phyloP scores from a whole-genome alignment of 2,113 vertebrate species.

The Recurvirostra avosetta region DNA sequence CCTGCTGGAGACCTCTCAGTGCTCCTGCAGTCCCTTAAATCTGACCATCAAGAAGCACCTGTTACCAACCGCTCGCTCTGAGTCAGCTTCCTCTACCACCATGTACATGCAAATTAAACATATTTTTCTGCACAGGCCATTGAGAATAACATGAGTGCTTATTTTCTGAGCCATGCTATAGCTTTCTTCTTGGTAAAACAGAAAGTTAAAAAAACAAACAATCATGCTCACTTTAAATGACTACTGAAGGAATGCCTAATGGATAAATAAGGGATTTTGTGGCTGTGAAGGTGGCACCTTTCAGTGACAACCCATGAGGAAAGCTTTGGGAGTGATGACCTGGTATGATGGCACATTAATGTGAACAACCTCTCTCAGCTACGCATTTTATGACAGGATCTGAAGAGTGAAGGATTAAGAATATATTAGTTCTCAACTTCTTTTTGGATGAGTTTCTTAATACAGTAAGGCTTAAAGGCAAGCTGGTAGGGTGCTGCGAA shows the following conservation, averaged over 20 bases:
- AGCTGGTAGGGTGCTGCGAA: not conserved
- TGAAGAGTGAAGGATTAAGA: constrained; percentile 1
- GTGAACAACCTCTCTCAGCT: not conserved
- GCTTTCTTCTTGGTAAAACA: not conserved
- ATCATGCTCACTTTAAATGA: not conserved
- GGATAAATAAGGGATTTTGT: constrained; percentile 21
- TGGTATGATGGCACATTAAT: not conserved
- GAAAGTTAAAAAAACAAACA: not conserved
- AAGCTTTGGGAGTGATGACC: constrained; percentile 7
- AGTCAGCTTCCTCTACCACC: not conserved
- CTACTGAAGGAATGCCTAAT: not conserved
- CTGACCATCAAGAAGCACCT: not conserved
- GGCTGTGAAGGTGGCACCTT: not conserved
- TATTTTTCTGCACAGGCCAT: not conserved
- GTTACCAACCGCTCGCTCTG: not conserved
- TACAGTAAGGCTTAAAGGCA: not conserved
- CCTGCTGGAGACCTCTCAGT: not conserved
- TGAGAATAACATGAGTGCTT: not conserved
- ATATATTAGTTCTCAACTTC: not conserved
- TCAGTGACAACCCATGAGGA: not conserved
- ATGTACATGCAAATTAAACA: not conserved
- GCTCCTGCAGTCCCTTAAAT: not conserved
- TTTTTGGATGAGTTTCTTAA: not conserved
- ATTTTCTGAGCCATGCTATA: not conserved
- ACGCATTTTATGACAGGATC: not conserved